Evolutionary conservation across 2,113 vertebrate genomes (phyloP), one percentile per base, ranked within the genome.

Genomic region (Turnix velox): DNA sequence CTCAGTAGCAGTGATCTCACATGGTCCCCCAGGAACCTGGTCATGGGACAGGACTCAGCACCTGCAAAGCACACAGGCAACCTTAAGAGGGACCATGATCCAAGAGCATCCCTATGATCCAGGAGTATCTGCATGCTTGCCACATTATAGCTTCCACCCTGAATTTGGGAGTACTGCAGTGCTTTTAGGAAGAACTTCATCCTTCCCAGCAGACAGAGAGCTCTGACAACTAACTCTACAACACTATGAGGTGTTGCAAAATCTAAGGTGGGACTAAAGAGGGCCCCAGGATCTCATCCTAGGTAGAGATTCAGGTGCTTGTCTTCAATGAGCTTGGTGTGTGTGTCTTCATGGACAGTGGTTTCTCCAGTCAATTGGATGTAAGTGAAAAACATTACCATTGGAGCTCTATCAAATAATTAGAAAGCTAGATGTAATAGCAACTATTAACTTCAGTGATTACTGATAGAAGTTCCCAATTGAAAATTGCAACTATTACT

Each of bases 31-130:
- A 61, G 49, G 27, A 79, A 40, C 17, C 48, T 83, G 35, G 17
- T 61, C 4, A 48, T 31, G 40, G 23, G 8, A 12, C 27, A 68
- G 11, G 1, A 57, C 14, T 55, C 52, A n/a, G 58, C 12, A 55
- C 30, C 67, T 88, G 37, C 33, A 82, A 28, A 75, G 43, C 20
- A 14, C 24, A 3, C 0, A 0, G 71, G 14, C 57, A 76, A n/a
- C 18, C 62, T 31, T 59, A 30, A 24, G 18, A 18, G 43, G 3
- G 23, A 7, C 12, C 42, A 2, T 0, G 1, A 10, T 27, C 35
- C 33, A 65, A 40, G 40, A 65, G 16, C 14, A 23, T 19, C 30
- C 37, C 14, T n/a, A 2, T 0, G 1, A 10, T 27, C 35, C 33
- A 65, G 45, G 40, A 65, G 16, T 12, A 23, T 19, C 30, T 33